Evolutionary conservation across 2,888 invertebrate genomes (phyloP), one percentile per base, ranked within the genome.

Genomic region (Nephrotoma guestfalica): DNA sequence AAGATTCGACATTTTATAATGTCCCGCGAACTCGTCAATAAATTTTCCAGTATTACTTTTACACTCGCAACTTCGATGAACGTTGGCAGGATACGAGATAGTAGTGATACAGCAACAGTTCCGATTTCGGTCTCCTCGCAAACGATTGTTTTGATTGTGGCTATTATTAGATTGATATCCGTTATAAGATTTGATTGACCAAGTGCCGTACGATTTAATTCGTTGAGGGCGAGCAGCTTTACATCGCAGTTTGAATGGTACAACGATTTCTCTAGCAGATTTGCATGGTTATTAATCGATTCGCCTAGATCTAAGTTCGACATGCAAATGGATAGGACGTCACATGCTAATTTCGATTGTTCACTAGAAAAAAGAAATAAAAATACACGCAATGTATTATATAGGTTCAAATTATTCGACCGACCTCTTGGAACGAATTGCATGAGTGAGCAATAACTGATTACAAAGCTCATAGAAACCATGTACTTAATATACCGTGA

Each of bases 241-340:
- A 96, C 94, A 89, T 92, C 92, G n/a, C 92, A 89, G 88, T 93
- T 93, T 13, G 93, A 93, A 90, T 96, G 95, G 0, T 92, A 91
- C 57, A 96, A 91, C 71, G 95, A 93, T 88, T 93, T 92, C 91
- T 94, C 93, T 41, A 95, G 90, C 86, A 94, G 91, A 42, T 92
- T 91, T 30, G 93, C 93, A 89, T 95, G 94, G 86, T 93, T 92
- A 88, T 92, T 92, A 2, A 94, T 91, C 43, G 94, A 92, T 88
- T 94, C 93, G n/a, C 93, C 93, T 85, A 94, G 90, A 87, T 92
- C 92, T 88, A 96, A 92, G 88, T 94, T 94, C 9, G 93, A 92
- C 90, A 96, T 93, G 89, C 95, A 93, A 87, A 93, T 90, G 83
- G 93, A 92, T 51, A 96, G 90, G 5, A 96, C 93, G 89, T 95